These are phyloP conservation scores for Sepiola atlantica DNA, from an alignment of 2,888 invertebrate species.

Conservation along the genomic window DNA sequence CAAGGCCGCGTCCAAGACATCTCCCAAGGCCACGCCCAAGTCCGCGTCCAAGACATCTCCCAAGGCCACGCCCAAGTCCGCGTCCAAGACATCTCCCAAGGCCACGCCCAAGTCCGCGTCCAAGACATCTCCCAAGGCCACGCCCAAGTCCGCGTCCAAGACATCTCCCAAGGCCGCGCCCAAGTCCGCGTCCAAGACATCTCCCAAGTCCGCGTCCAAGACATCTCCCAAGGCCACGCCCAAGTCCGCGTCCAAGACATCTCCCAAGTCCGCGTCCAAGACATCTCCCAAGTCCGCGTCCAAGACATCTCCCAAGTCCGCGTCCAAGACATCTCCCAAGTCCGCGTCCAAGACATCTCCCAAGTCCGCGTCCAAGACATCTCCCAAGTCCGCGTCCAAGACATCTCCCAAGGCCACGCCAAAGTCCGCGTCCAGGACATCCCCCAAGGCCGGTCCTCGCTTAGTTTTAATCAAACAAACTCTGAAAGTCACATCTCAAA, in stretches of 20 bases:
- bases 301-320: constrained; percentile 37
- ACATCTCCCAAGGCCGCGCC: constrained; percentile 39
- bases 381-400: background rate
- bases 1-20: background rate
- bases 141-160: constrained; percentile 45
- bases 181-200: constrained; percentile 33
- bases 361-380: constrained; percentile 45
- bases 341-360: background rate
- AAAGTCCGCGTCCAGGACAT: background rate
- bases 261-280: constrained; percentile 43
- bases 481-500: constrained; percentile 35
- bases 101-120: constrained; percentile 46
- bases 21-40: constrained; percentile 43
- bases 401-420: constrained; percentile 45
- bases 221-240: constrained; percentile 45
- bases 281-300: background rate
- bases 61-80: constrained; percentile 46
- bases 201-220: constrained; percentile 43
- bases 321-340: constrained; percentile 42
- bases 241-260: background rate
- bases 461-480: background rate
- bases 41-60: constrained; percentile 40
- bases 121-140: constrained; percentile 34
- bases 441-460: constrained; percentile 42
- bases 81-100: background rate